Conservation (phyloP, 23 tunicate genomes). For the Oikopleura albicans region DNA sequence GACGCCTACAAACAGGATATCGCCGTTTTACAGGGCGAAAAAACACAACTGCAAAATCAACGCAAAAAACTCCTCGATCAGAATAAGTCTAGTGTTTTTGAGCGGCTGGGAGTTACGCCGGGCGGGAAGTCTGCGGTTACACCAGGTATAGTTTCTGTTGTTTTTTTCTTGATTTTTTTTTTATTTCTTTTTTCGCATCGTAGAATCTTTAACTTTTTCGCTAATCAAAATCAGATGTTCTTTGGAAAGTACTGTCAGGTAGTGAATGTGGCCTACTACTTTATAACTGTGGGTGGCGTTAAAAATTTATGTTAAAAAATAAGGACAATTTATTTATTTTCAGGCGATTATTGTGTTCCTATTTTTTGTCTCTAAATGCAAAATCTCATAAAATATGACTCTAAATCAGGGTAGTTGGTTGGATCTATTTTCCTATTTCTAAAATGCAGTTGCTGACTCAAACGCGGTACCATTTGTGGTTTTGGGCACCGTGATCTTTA, state of each 20-base stretch:
- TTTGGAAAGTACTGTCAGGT: neutral
- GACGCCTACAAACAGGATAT: neutral
- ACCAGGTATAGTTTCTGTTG: neutral
- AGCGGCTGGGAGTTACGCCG: slow-evolving; percentile 2
- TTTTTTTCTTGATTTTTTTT: neutral
- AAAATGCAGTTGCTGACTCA: too few species aligned
- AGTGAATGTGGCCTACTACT: neutral
- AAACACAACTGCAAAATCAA: neutral
- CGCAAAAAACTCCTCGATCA: neutral
- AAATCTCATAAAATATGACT: too few species aligned
- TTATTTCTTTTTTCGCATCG: neutral
- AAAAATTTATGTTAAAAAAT: too few species aligned
- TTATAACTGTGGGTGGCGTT: neutral
- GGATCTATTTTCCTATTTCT: too few species aligned
- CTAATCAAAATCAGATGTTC: slow-evolving; percentile 3
- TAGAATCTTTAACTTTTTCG: too few species aligned
- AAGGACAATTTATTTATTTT: too few species aligned
- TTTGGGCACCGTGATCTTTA: too few species aligned
- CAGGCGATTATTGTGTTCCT: too few species aligned
- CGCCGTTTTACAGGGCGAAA: neutral
- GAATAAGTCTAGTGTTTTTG: neutral
- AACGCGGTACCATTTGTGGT: too few species aligned
- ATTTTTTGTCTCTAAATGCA: too few species aligned
- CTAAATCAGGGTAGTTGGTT: too few species aligned
- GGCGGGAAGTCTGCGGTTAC: neutral